Base-by-base conservation (phyloP, 2,888 invertebrate species). In the Drosophila lacicola region DNA sequence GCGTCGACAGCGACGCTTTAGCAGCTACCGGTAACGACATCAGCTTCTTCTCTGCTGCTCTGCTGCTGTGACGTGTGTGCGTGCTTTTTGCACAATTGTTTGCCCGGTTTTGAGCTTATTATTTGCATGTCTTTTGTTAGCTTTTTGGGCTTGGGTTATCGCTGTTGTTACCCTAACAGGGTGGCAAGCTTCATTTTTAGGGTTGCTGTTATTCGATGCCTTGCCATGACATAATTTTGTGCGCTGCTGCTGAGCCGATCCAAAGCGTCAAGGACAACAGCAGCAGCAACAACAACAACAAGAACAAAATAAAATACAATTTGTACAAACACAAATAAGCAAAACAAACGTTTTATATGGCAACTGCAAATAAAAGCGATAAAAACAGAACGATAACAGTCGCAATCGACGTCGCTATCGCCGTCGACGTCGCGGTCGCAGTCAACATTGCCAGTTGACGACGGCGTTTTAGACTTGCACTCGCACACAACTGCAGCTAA, bases 101-200 rank as follows among this genome's bases (percentile, higher is more conserved):
- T 57, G 49, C 42, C 34, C 53, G 53, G 61, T 56, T 58, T 51
- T 54, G 46, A 65, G 76, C 88, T 73, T 75, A 80, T 86, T 78
- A 84, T 86, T 86, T 83, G 89, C 76, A 80, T 88, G 73, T 84
- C 80, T 72, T 87, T 89, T 85, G 73, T 79, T 68, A 36, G 76
- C 61, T 64, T 29, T 46, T 51, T 39, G 39, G 51, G 42, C 57
- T 42, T 57, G 39, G 46, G n/a, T 56, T 53, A 37, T 47, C 36
- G 42, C 55, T 49, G 57, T 21, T 50, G 51, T 21, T 50, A 8
- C 8, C 29, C 8, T 29, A 29, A 8, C 29, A 37, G 70, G 72
- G 71, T 71, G 78, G 53, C 47, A 37, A 44, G 33, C 46, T 13
- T 37, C 1, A 21, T 10, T 47, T 57, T 42, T 69, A 58, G 75